Conservation (phyloP, 2,888 invertebrate species). For the Nudaria mundana region DNA sequence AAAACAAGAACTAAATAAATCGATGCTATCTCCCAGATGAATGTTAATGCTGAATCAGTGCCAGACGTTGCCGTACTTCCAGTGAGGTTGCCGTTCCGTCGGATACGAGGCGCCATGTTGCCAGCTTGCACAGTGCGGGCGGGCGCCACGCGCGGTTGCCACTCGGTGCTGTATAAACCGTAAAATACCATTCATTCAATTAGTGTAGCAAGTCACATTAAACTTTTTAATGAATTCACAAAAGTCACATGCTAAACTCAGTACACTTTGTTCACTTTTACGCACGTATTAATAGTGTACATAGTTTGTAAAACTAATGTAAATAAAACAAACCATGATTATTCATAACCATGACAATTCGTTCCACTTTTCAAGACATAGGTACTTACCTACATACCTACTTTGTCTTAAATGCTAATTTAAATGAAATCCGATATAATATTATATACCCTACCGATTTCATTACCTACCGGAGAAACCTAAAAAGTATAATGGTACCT, state of each 20-base stretch:
- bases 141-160: slow-evolving; percentile 67
- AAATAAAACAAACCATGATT: slow-evolving; percentile 1
- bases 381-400: neutral
- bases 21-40: slow-evolving; percentile 42
- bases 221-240: slow-evolving; percentile 47
- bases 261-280: slow-evolving; percentile 22
- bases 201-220: slow-evolving; percentile 49
- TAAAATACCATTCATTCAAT: slow-evolving; percentile 74
- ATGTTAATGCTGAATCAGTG: slow-evolving; percentile 73
- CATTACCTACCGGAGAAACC: too few species aligned
- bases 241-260: slow-evolving; percentile 39
- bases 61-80: slow-evolving; percentile 62
- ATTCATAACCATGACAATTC: slow-evolving; percentile 3
- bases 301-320: slow-evolving; percentile 5
- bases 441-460: too few species aligned
- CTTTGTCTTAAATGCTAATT: too few species aligned
- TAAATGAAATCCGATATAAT: too few species aligned
- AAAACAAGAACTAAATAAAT: slow-evolving; percentile 36
- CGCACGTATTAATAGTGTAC: slow-evolving; percentile 13
- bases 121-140: slow-evolving; percentile 62
- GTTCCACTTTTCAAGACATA: slow-evolving; percentile 1
- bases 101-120: slow-evolving; percentile 68
- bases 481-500: too few species aligned
- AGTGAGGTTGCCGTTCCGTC: slow-evolving; percentile 56
- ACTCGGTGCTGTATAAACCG: slow-evolving; percentile 50